These are phyloP conservation scores for Bombyx mori DNA, from an alignment of 1,140 invertebrate species.

Conservation along the genomic window DNA sequence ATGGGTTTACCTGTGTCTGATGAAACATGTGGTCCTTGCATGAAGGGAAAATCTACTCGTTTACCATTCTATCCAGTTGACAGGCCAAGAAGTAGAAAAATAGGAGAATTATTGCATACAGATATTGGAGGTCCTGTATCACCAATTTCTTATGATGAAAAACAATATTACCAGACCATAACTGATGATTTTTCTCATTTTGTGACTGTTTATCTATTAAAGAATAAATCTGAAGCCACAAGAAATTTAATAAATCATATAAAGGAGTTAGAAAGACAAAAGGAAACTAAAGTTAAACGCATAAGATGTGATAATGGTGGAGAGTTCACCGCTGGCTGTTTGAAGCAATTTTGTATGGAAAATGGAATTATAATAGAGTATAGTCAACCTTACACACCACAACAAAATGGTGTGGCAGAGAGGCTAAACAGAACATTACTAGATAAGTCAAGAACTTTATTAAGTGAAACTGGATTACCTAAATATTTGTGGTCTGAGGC, in stretches of 20 bases:
- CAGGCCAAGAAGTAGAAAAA: neutral
- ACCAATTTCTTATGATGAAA: neutral
- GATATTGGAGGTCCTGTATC: neutral
- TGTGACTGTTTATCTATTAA: neutral
- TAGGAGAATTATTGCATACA: neutral
- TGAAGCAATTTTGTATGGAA: neutral
- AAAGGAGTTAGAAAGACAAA: neutral
- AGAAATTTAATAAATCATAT: neutral
- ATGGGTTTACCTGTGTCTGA: neutral
- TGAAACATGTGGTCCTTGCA: neutral
- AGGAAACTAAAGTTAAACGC: neutral
- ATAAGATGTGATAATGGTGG: conserved; percentile 2
- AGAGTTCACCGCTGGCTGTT: neutral
- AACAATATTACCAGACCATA: neutral
- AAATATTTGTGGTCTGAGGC: conserved; percentile 3
- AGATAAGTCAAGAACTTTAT: neutral
- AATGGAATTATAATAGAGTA: neutral
- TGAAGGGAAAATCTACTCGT: neutral
- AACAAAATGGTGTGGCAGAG: conserved; percentile 1
- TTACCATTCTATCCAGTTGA: neutral
- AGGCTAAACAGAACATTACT: neutral
- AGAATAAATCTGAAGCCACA: neutral
- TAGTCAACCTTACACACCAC: neutral
- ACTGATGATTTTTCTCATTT: neutral
- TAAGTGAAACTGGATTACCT: neutral